Base-by-base conservation (phyloP, 1,140 invertebrate genomes). In the Oncopeltus fasciatus region DNA sequence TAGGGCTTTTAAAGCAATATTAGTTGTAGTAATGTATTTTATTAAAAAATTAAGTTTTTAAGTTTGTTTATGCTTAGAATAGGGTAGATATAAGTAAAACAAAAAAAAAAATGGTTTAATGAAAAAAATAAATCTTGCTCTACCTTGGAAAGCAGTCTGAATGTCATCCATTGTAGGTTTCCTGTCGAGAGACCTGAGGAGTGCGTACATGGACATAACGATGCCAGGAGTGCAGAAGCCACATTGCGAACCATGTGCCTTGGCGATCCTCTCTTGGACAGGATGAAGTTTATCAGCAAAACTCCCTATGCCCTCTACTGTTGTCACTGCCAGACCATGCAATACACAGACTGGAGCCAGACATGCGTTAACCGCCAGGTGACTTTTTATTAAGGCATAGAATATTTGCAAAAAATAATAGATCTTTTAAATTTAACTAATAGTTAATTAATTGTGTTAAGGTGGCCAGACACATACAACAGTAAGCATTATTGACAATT, bases 141-240 rank as follows among this genome's bases (percentile, higher is more conserved):
- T 72, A 76, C 77, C 81, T 79, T 93, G 90, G 70, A 95, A 86
- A 1, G 88, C 83, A 14, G 84, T 78, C 75, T 93, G 89, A 68
- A 94, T 73, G 65, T 93, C 83, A 21, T 83, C 75, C 77, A 83
- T 84, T 47, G 75, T 76, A 0, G 84, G 83, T 69, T 81, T 80
- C 4, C 64, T 66, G 8, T 76, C 74, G 14, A 72, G 74, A 63
- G 80, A 85, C 64, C 90, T 75, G 0, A 94, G 72, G 21, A 93
- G 73, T 0, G 87, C 80, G 68, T 94, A 94, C 91, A 94, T 94
- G 2, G 90, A 93, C 92, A 95, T 94, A 0, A 95, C 88, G 58
- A 94, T 92, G 16, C 90, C 90, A 2, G 91, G 90, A 2, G 90
- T 92, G 67, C 90, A 93, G 72, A 92, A 94, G 4, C 90, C 90